Evolutionary conservation across 2,888 invertebrate genomes (phyloP), one percentile per base, ranked within the genome.

Genomic region (Eupithecia insigniata): DNA sequence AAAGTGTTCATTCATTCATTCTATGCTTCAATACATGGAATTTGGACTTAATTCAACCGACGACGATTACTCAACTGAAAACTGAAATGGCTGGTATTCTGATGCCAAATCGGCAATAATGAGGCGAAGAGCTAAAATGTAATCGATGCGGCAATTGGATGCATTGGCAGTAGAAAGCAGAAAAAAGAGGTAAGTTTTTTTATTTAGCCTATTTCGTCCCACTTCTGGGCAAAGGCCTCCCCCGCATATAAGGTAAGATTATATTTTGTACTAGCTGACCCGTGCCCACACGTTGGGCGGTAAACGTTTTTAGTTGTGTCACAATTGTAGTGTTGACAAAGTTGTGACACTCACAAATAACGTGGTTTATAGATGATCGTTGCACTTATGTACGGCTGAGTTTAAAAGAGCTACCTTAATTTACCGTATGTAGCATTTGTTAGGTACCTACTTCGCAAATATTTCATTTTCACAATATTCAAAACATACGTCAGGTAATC

Each of bases 31-130:
- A 36, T 14, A 36, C 60, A 18, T 60, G 30, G 61, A 66, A 30
- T 22, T 7, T 4, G n/a, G 43, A 51, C 69, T 64, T 30, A 39
- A 67, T 62, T 66, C 67, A 67, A 65, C n/a, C 55, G 16, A 28
- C n/a, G n/a, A 39, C 3, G 26, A 51, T 73, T 68, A 66, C 34
- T 10, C 10, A 10, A 67, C 66, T 65, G 67, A 43, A 58, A 68
- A 61, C 67, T 46, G 65, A 66, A 66, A 73, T 61, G 67, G 68
- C 65, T 68, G 46, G 32, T 67, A 71, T 65, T 51, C 68, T 39
- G 69, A 28, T 58, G 76, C 72, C 69, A 75, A 79, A 55, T 75
- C 77, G 70, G 66, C 71, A 72, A 72, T 76, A 77, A 78, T 75
- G 74, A 72, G 75, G 73, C 75, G 72, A 72, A 70, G 72, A 72